Evolutionary conservation across 2,888 invertebrate species (phyloP).

Genomic region (Spilarctia lutea): DNA sequence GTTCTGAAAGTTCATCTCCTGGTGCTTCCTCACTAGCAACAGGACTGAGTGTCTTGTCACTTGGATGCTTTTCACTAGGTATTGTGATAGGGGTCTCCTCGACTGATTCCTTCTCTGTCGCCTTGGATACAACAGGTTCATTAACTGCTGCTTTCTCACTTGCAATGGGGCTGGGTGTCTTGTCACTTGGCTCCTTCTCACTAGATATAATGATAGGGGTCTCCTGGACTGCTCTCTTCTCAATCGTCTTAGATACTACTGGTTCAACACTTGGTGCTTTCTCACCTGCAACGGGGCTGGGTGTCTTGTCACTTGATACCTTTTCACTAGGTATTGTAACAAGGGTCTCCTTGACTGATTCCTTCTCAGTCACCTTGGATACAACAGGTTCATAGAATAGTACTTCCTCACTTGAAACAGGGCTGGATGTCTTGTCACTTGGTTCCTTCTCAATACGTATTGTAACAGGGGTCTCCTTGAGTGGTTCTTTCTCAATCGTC

Average conservation of each 20-base stretch:
- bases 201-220: background rate
- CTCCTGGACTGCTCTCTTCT: background rate
- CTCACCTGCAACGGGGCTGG: background rate
- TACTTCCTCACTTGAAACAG: background rate
- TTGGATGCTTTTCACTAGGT: too few species aligned
- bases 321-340: background rate
- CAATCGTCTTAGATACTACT: background rate
- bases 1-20: constrained; percentile 6
- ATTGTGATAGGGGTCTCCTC: too few species aligned
- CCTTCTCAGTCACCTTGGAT: background rate
- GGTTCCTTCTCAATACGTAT: too few species aligned
- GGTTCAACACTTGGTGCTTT: background rate
- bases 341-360: background rate
- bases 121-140: background rate
- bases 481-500: too few species aligned
- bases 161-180: background rate
- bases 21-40: constrained; percentile 7
- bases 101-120: background rate
- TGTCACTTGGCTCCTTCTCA: background rate
- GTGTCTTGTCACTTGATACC: constrained; percentile 2
- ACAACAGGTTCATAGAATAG: background rate
- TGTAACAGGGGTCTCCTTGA: too few species aligned
- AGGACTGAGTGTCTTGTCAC: background rate
- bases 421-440: constrained; percentile 5
- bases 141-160: constrained; percentile 7